Evolutionary conservation across 2,113 vertebrate species (phyloP).

Genomic region (Larimichthys polyactis): DNA sequence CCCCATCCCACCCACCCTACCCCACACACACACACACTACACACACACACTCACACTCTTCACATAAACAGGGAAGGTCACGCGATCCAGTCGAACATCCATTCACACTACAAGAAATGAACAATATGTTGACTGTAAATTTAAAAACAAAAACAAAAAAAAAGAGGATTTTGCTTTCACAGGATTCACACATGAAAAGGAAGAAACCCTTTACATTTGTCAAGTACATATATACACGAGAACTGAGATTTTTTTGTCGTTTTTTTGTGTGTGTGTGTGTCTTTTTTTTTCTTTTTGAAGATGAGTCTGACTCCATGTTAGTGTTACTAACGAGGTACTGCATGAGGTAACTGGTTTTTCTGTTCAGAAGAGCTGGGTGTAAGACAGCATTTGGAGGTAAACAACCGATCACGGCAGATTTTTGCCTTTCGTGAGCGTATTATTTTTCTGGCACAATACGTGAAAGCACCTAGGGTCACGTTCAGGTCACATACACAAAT

Average conservation of each 20-base stretch:
- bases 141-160: conserved; percentile 15
- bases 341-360: conserved; percentile 82
- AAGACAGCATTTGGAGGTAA: conserved; percentile 78
- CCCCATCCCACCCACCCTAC: too few species aligned
- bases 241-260: conserved; percentile 46
- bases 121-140: conserved; percentile 72
- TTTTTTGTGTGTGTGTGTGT: neutral
- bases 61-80: conserved; percentile 75
- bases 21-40: conserved; percentile 17
- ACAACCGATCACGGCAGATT: conserved; percentile 47
- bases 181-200: conserved; percentile 78
- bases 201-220: conserved; percentile 80
- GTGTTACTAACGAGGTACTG: conserved; percentile 77
- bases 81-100: conserved; percentile 62
- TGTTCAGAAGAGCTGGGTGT: conserved; percentile 78
- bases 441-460: conserved; percentile 72
- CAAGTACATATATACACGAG: conserved; percentile 78
- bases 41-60: conserved; percentile 41
- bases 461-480: conserved; percentile 74
- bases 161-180: conserved; percentile 69
- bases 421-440: conserved; percentile 14
- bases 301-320: conserved; percentile 76
- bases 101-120: conserved; percentile 66
- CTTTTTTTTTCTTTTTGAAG: conserved; percentile 64
- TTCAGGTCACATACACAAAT: conserved; percentile 32